Percentiles rank a stretch among this genome's conserved stretches.
Conservation (phyloP, 2,113 vertebrate genomes). For the Centropristis striata region DNA sequence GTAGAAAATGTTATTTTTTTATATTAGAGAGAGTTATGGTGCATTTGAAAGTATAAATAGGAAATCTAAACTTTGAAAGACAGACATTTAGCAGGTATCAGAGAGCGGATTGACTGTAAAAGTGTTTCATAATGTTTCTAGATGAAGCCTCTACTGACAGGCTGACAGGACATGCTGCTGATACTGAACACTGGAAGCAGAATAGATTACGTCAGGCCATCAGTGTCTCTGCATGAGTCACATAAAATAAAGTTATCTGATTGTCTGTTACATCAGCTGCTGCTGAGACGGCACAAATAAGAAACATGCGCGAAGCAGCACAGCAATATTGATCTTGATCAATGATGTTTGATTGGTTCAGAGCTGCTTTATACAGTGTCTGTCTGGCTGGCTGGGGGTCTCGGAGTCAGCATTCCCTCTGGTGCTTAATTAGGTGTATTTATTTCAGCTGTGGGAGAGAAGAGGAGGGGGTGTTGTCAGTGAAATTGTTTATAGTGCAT, state of each 20-base stretch:
- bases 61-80: neutral
- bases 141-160: conserved; percentile 20
- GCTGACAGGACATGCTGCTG: conserved; percentile 7
- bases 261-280: neutral
- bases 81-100: neutral
- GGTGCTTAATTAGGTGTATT: conserved; percentile 68
- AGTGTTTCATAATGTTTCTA: conserved; percentile 7
- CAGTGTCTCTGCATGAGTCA: conserved; percentile 2
- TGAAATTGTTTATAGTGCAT: conserved; percentile 70
- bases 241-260: conserved; percentile 13
- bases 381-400: conserved; percentile 15
- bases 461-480: conserved; percentile 21
- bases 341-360: conserved; percentile 40
- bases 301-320: neutral
- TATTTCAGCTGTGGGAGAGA: conserved; percentile 47
- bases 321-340: conserved; percentile 29
- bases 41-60: rapidly evolving
- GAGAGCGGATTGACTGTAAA: neutral
- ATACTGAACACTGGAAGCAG: neutral
- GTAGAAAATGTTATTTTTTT: neutral
- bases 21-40: too few relatives aligned
- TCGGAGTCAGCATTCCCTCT: conserved; percentile 47
- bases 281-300: conserved; percentile 27
- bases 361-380: conserved; percentile 7
- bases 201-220: neutral